Evolutionary conservation across 2,113 vertebrate genomes (phyloP).

Genomic region (Toxotes jaculatrix): DNA sequence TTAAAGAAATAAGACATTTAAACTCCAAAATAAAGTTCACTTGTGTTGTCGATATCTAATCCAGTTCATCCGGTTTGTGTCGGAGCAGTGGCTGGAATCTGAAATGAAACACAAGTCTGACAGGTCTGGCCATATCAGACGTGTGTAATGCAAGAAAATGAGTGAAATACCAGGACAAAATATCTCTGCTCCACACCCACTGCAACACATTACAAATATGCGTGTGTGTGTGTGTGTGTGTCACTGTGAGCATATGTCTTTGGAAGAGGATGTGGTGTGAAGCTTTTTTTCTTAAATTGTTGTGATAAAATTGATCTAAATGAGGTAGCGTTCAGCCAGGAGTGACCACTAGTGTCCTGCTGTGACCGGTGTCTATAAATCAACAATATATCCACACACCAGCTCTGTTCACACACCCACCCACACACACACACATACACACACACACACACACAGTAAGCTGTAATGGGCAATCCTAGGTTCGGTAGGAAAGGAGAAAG

Average conservation of each 20-base stretch:
- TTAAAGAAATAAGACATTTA: constrained; percentile 61
- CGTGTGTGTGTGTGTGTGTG: neutral
- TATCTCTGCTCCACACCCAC: constrained; percentile 8
- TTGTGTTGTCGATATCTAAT: constrained; percentile 51
- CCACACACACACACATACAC: neutral
- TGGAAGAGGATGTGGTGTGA: constrained; percentile 44
- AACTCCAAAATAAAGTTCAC: constrained; percentile 69
- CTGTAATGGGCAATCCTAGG: constrained; percentile 8
- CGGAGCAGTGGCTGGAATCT: constrained; percentile 64
- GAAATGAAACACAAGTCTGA: constrained; percentile 27
- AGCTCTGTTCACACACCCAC: neutral
- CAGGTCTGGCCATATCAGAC: constrained; percentile 38
- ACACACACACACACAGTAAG: neutral
- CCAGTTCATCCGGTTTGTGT: constrained; percentile 64
- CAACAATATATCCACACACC: constrained; percentile 14
- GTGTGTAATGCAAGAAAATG: constrained; percentile 4
- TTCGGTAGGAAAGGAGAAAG: neutral
- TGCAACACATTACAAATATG: neutral
- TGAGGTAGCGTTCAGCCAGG: constrained; percentile 54
- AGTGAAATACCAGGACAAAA: constrained; percentile 1
- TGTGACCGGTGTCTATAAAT: constrained; percentile 52
- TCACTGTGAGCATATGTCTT: neutral
- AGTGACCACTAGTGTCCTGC: constrained; percentile 56
- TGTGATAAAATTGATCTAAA: constrained; percentile 60
- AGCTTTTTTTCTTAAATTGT: constrained; percentile 35